Evolutionary conservation across 2,888 invertebrate genomes (phyloP).

Genomic region (Cataglyphis altisquamis): DNA sequence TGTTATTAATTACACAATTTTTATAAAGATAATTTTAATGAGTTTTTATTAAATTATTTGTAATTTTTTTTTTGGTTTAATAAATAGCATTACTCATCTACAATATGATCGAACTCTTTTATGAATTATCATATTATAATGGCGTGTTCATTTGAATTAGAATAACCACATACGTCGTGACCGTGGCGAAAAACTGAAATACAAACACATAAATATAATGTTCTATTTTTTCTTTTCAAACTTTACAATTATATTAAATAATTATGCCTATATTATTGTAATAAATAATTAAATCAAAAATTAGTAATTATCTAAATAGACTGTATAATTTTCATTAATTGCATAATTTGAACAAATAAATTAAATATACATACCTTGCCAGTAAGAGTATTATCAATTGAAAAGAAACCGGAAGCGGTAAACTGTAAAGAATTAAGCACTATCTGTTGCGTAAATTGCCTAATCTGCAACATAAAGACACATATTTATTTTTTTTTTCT

Average conservation of each 20-base stretch:
- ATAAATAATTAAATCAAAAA: background rate
- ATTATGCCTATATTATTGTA: background rate
- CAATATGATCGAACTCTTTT: background rate
- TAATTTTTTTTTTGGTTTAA: background rate
- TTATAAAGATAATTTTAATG: background rate
- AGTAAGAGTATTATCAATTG: conserved; percentile 36
- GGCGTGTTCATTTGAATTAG: conserved; percentile 34
- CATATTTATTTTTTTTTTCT: background rate
- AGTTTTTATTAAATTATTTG: background rate
- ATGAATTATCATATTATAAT: background rate
- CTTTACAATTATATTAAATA: background rate
- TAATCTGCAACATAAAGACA: conserved; percentile 8
- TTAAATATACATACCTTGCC: conserved; percentile 27
- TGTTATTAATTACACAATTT: background rate
- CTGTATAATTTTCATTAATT: background rate
- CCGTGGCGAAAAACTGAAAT: conserved; percentile 45
- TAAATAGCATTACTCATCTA: background rate
- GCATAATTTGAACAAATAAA: background rate
- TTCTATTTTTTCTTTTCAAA: background rate
- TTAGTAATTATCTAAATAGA: background rate
- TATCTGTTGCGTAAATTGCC: conserved; percentile 44
- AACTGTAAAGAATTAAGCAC: conserved; percentile 25
- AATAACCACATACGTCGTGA: conserved; percentile 42
- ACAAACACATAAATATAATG: background rate
- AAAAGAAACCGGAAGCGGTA: conserved; percentile 29